A percentile compares a stretch with the other conserved stretches of the same genome.
phyloP scores from a whole-genome alignment of 2,888 invertebrate species.

The Acronicta leporina region DNA sequence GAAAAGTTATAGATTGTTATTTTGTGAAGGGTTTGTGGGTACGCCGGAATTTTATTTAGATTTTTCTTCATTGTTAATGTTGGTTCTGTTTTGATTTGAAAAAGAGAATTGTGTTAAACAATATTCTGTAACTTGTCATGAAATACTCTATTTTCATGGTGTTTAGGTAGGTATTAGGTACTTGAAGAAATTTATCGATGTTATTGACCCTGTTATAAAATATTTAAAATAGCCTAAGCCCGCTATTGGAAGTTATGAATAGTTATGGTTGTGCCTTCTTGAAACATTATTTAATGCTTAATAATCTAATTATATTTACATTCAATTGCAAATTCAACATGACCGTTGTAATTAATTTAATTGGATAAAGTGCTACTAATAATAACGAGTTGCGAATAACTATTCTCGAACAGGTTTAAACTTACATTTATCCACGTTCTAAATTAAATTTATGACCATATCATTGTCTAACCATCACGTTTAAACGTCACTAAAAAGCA shows the following conservation, averaged over 20 bases:
- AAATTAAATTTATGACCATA: constrained; percentile 72
- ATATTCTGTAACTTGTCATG: background rate
- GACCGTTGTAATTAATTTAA: constrained; percentile 6
- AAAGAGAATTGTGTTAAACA: background rate
- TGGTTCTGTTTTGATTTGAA: constrained; percentile 16
- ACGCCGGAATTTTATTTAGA: constrained; percentile 60
- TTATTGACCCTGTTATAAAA: too few species aligned
- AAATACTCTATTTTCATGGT: too few species aligned
- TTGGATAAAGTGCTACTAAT: constrained; percentile 6
- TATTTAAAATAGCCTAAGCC: too few species aligned
- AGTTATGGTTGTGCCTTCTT: too few species aligned
- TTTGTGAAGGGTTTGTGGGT: constrained; percentile 74
- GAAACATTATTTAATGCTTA: too few species aligned
- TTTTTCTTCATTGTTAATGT: constrained; percentile 33
- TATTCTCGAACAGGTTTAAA: constrained; percentile 35
- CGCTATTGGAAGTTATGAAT: too few species aligned
- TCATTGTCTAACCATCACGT: constrained; percentile 76
- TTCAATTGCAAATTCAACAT: background rate
- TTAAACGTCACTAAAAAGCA: constrained; percentile 76
- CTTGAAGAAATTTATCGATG: too few species aligned
- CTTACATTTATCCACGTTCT: constrained; percentile 32
- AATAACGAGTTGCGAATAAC: constrained; percentile 20
- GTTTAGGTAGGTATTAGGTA: too few species aligned
- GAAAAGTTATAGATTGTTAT: constrained; percentile 86
- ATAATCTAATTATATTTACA: too few species aligned